Evolutionary conservation across 92 coral and sea anemone genomes (phyloP), one percentile per base, ranked within the genome.

Genomic region (Anthopleura xanthogrammica): DNA sequence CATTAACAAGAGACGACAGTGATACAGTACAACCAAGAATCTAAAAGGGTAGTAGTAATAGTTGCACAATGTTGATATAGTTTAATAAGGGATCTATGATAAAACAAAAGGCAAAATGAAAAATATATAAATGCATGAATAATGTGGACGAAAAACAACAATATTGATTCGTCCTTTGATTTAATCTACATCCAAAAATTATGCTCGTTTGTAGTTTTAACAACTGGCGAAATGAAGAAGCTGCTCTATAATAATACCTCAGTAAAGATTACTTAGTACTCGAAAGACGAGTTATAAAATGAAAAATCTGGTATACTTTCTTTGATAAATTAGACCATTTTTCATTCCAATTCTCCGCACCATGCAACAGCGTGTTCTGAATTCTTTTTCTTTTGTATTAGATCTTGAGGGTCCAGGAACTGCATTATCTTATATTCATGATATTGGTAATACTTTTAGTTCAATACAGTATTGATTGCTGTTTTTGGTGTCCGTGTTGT

Each of bases 1-100:
- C 17, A 76, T 76, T 24, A 76, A 76, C 56, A 76, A 39, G 50
- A 41, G 41, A 76, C 42, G 79, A 23, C 55, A 16, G 79, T 20
- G 43, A 43, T 76, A 1, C 56, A 5, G 14, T 13, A 76, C 55
- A 42, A 40, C 29, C 78, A 19, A 29, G 41, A 58, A 43, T 76
- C 36, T 6, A 76, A 76, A 4, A 24, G 24, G 60, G 79, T 76
- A 76, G 79, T 52, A 39, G 29, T 4, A 68, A 8, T 23, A 68
- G 41, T 68, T 23, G 36, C 46, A 12, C 36, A 36, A 5, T 68
- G 74, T 68, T 23, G 74, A 29, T 24, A 29, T 8, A 22, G 41
- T 68, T 7, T 6, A 12, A 17, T 12, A 23, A 12, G 74, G 5
- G 16, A 9, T 3, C 41, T 68, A 12, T 68, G 36, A 23, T 12